phyloP scores from a whole-genome alignment of 1,140 invertebrate genomes.

The Plodia interpunctella region DNA sequence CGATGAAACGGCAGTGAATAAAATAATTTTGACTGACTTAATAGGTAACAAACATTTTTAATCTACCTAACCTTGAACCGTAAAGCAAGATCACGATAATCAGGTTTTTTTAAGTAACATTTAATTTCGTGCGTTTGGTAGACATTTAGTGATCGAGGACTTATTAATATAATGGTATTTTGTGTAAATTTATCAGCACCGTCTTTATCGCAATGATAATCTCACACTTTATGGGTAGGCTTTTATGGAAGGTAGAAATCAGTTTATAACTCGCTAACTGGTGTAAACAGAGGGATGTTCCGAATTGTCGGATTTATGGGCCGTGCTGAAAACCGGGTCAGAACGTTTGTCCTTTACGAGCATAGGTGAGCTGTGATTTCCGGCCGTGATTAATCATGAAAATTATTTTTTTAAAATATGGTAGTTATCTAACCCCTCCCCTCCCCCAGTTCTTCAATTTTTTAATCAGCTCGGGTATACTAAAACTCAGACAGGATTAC shows the following conservation, averaged over 20 bases:
- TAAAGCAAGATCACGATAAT: not conserved
- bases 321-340: constrained; percentile 41
- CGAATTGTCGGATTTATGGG: constrained; percentile 46
- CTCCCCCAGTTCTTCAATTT: no score
- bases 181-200: not conserved
- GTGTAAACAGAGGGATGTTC: constrained; percentile 40
- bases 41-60: not conserved
- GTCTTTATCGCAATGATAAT: not conserved
- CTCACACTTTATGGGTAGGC: constrained; percentile 4
- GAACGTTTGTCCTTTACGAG: constrained; percentile 30
- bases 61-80: constrained; percentile 2
- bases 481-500: no score
- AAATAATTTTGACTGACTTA: not conserved
- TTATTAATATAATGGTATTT: no score
- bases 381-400: no score
- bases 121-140: not conserved
- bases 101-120: constrained; percentile 1
- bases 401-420: no score
- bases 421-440: no score
- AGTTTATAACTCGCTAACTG: constrained; percentile 23
- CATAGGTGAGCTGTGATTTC: constrained; percentile 1
- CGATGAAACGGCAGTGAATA: no score
- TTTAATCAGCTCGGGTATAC: no score
- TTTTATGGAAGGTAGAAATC: constrained; percentile 4
- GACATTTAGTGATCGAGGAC: not conserved